Evolutionary conservation across 2,797 vertebrate genomes (phyloP).

Genomic region (Pseudocheirus occidentalis): DNA sequence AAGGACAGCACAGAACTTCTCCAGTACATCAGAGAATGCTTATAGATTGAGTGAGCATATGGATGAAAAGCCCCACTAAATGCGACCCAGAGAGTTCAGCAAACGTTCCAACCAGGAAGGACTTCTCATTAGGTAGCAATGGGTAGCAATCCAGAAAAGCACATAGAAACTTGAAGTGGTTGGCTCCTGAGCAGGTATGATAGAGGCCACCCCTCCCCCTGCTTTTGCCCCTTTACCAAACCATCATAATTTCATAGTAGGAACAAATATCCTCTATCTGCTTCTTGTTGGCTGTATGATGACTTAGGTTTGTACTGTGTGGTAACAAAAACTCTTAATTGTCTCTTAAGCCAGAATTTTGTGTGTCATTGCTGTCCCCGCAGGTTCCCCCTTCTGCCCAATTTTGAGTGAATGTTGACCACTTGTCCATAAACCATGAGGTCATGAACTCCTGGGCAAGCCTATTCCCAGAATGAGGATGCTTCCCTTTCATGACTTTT

Average conservation of each 20-base stretch:
- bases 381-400: not conserved
- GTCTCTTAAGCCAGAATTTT: not conserved
- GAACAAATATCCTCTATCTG: not conserved
- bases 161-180: not conserved
- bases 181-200: not conserved
- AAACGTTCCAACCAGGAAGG: not conserved
- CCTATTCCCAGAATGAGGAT: not conserved
- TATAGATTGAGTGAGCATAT: not conserved
- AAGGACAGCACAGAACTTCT: not conserved
- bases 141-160: not conserved
- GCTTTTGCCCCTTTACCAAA: not conserved
- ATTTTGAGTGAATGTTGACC: not conserved
- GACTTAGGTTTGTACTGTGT: not conserved
- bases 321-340: not conserved
- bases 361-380: not conserved
- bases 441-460: not conserved
- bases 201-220: fast-evolving
- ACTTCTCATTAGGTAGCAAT: not conserved
- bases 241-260: not conserved
- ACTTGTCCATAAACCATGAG: not conserved
- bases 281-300: not conserved
- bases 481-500: not conserved
- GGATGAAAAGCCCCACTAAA: not conserved
- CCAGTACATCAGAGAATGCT: not conserved
- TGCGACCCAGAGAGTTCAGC: not conserved